Evolutionary conservation across 2,113 vertebrate genomes (phyloP).

Genomic region (Stegostoma tigrinum): DNA sequence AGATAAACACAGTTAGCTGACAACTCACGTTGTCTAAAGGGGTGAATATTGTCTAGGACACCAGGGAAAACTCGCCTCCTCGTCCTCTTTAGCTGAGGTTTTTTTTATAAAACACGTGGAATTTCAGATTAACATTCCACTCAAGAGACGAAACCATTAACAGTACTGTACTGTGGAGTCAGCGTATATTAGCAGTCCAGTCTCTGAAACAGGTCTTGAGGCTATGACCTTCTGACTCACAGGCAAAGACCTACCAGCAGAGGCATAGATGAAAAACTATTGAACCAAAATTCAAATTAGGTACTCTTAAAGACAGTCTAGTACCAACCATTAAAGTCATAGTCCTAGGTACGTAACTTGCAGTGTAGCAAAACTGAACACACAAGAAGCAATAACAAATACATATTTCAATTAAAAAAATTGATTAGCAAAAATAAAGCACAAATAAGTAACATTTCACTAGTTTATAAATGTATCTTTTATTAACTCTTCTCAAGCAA

Average conservation of each 20-base stretch:
- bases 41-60: not conserved
- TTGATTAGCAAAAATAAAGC: not conserved
- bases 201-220: not conserved
- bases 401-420: not conserved
- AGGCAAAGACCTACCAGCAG: not conserved
- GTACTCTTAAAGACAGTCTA: not conserved
- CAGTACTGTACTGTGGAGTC: not conserved
- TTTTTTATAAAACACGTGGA: not conserved
- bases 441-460: not conserved
- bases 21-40: no score
- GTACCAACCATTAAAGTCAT: not conserved
- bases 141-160: not conserved
- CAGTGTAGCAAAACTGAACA: not conserved
- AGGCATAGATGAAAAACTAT: not conserved
- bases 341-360: not conserved
- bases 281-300: not conserved
- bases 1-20: no score
- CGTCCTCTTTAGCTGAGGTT: not conserved
- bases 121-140: not conserved
- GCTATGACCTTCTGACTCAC: not conserved
- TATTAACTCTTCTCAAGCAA: not conserved
- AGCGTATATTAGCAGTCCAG: not conserved
- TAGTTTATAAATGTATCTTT: not conserved
- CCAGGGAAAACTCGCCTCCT: not conserved
- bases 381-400: not conserved